A percentile compares a stretch with the other conserved stretches of the same genome.
These are phyloP conservation scores for Neostethus bicornis DNA, from an alignment of 2,797 vertebrate genomes.

Conservation along the genomic window DNA sequence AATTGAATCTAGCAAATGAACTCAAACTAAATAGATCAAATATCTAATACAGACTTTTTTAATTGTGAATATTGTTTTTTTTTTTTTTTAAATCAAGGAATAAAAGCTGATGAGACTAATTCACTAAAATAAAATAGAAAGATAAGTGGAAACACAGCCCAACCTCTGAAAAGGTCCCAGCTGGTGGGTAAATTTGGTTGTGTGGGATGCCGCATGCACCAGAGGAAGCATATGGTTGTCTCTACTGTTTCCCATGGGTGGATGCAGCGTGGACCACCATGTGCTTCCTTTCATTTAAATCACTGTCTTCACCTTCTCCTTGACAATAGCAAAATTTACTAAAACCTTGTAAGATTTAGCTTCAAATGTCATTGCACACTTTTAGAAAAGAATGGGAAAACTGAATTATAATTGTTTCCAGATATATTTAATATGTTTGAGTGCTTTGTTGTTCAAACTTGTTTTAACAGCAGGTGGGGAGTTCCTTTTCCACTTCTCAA, in stretches of 20 bases:
- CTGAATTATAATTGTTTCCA: constrained; percentile 11
- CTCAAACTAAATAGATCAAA: background rate
- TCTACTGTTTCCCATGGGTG: constrained; percentile 10
- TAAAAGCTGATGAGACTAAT: constrained; percentile 7
- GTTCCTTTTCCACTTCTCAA: background rate
- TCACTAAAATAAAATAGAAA: background rate
- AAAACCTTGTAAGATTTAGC: constrained; percentile 4
- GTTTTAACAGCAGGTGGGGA: no score
- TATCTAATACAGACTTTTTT: background rate
- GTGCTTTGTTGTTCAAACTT: constrained; percentile 11
- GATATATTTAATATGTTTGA: background rate
- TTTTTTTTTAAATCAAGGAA: background rate
- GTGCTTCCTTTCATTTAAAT: constrained; percentile 38
- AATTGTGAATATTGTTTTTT: background rate
- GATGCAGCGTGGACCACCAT: constrained; percentile 17
- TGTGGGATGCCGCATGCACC: constrained; percentile 1
- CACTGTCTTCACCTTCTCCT: constrained; percentile 14
- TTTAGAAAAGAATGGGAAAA: constrained; percentile 19
- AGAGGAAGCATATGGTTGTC: constrained; percentile 23
- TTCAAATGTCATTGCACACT: background rate
- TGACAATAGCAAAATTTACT: constrained; percentile 2
- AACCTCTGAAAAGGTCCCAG: constrained; percentile 11
- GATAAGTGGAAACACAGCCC: constrained; percentile 7
- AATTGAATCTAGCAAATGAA: background rate
- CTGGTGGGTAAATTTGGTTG: constrained; percentile 12